phyloP scores from a whole-genome alignment of 2,113 vertebrate genomes.

The Pomatorhinus ruficollis region DNA sequence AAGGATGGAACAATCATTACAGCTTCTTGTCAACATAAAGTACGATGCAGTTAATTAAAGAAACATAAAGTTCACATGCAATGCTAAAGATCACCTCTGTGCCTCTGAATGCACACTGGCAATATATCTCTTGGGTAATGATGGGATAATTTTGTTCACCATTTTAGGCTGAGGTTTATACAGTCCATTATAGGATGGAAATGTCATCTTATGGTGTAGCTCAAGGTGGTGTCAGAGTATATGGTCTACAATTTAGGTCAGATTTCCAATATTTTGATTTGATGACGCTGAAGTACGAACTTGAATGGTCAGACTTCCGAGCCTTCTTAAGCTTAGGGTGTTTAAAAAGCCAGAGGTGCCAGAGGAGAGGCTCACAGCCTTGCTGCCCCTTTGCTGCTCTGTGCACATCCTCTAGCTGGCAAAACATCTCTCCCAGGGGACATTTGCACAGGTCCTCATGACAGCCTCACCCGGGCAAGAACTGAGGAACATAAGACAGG shows the following conservation, averaged over 20 bases:
- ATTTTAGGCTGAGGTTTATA: constrained; percentile 26
- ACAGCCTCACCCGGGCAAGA: background rate
- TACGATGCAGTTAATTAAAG: constrained; percentile 35
- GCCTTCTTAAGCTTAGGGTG: background rate
- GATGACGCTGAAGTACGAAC: background rate
- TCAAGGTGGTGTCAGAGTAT: background rate
- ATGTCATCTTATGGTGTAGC: constrained; percentile 7
- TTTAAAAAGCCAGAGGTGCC: background rate
- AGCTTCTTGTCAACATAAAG: background rate
- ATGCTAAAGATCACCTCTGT: constrained; percentile 21
- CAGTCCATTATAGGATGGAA: constrained; percentile 16
- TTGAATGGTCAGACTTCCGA: background rate
- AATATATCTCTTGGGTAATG: constrained; percentile 20
- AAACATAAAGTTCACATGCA: constrained; percentile 3
- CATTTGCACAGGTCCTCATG: background rate
- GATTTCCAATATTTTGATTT: constrained; percentile 28
- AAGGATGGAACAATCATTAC: background rate
- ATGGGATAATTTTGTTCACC: background rate
- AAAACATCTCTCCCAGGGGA: rapidly evolving
- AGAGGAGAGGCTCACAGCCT: background rate
- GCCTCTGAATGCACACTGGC: background rate
- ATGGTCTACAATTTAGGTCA: background rate
- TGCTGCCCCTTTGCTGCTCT: background rate
- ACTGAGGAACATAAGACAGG: background rate
- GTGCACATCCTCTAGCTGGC: background rate